A percentile compares a stretch with the other conserved stretches of the same genome.
Evolutionary conservation across 2,797 vertebrate genomes (phyloP).

Genomic region (Rhabdomys pumilio): DNA sequence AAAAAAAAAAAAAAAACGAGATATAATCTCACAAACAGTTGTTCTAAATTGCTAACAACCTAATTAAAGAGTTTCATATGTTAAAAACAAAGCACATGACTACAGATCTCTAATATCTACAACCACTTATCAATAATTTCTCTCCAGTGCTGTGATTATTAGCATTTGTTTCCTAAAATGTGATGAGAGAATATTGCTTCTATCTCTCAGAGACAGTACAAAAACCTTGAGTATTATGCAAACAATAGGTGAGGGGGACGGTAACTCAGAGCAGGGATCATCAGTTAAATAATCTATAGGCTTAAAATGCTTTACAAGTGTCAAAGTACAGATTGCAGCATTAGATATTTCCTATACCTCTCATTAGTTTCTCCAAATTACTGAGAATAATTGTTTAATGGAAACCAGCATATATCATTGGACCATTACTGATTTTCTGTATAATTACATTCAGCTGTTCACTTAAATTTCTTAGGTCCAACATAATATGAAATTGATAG

Average conservation of each 20-base stretch:
- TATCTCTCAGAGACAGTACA: background rate
- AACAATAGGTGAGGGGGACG: background rate
- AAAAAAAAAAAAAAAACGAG: background rate
- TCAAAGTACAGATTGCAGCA: background rate
- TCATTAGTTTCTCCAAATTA: conserved; percentile 31
- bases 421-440: background rate
- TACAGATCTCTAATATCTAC: background rate
- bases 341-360: background rate
- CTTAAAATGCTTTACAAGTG: background rate
- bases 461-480: conserved; percentile 43
- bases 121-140: background rate
- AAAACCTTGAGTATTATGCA: background rate
- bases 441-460: conserved; percentile 31
- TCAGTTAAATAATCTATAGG: background rate
- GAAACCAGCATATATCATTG: conserved; percentile 35
- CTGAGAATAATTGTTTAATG: background rate
- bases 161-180: conserved; percentile 25
- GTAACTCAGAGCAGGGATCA: background rate
- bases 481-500: background rate
- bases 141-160: background rate
- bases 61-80: too few species aligned
- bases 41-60: too few species aligned
- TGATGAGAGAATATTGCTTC: background rate
- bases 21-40: background rate
- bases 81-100: background rate